A percentile compares a stretch with the other conserved stretches of the same genome.
Conservation (phyloP, 1,140 invertebrate species). For the Capitella teleta region DNA sequence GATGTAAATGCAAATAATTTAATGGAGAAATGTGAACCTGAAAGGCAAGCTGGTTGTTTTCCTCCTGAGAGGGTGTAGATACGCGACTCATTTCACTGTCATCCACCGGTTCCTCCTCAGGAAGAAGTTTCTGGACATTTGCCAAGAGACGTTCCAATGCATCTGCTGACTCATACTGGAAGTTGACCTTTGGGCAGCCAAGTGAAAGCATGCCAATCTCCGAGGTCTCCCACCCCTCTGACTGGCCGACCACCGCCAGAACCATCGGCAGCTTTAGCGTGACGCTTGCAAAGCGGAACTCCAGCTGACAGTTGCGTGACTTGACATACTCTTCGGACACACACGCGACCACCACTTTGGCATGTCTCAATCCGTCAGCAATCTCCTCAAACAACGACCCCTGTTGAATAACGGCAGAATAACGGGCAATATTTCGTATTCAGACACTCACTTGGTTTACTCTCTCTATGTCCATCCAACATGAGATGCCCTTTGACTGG, state of each 20-base stretch:
- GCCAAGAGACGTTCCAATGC: constrained; percentile 17
- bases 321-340: constrained; percentile 14
- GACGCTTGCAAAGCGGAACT: constrained; percentile 11
- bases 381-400: constrained; percentile 14
- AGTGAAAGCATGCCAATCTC: constrained; percentile 32
- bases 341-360: constrained; percentile 13
- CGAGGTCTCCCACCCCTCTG: constrained; percentile 23
- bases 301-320: constrained; percentile 12
- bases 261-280: constrained; percentile 8
- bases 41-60: not conserved
- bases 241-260: constrained; percentile 7
- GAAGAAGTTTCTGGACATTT: constrained; percentile 16
- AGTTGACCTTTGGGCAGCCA: constrained; percentile 26
- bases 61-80: not conserved
- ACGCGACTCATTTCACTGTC: not conserved
- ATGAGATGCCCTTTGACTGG: constrained; percentile 22
- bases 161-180: constrained; percentile 24
- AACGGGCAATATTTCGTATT: no score
- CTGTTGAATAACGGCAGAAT: constrained; percentile 1
- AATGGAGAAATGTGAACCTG: not conserved
- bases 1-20: no score
- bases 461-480: constrained; percentile 35
- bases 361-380: constrained; percentile 12
- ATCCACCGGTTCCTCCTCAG: not conserved
- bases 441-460: no score